Evolutionary conservation across 2,113 vertebrate genomes (phyloP).

Genomic region (Leptobrachium ailaonicum): DNA sequence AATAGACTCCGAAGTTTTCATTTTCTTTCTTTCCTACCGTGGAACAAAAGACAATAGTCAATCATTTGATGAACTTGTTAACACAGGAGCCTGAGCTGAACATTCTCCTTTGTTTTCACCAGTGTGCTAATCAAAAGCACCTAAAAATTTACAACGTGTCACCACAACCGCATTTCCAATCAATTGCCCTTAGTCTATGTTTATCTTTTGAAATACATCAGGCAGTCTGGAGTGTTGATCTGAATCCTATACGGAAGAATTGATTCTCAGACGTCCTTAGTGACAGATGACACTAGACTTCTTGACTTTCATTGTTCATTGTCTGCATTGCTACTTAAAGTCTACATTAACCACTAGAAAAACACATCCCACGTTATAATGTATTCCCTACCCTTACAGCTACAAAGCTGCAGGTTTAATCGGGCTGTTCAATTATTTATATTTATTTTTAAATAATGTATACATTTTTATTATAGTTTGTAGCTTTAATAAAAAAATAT

Average conservation of each 20-base stretch:
- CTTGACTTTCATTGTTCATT: not conserved
- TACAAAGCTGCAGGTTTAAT: too few species aligned
- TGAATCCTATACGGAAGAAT: not conserved
- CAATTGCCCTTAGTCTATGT: not conserved
- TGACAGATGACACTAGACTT: not conserved
- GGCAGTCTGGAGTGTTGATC: not conserved
- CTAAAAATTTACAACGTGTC: not conserved
- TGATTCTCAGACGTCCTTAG: not conserved
- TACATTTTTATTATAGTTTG: not conserved
- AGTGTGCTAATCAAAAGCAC: not conserved
- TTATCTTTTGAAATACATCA: not conserved
- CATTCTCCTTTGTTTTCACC: not conserved
- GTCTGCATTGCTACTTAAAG: not conserved
- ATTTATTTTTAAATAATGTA: too few species aligned
- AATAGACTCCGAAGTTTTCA: too few species aligned
- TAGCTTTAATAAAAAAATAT: conserved; percentile 1
- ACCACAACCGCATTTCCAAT: not conserved
- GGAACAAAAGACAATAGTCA: not conserved
- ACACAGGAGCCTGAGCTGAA: not conserved
- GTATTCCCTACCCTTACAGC: too few species aligned
- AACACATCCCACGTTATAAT: not conserved
- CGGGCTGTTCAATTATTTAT: too few species aligned
- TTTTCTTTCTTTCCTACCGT: too few species aligned
- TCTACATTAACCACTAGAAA: not conserved
- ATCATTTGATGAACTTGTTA: not conserved